Conservation (phyloP, 2,113 vertebrate genomes). For the Pristiophorus japonicus region DNA sequence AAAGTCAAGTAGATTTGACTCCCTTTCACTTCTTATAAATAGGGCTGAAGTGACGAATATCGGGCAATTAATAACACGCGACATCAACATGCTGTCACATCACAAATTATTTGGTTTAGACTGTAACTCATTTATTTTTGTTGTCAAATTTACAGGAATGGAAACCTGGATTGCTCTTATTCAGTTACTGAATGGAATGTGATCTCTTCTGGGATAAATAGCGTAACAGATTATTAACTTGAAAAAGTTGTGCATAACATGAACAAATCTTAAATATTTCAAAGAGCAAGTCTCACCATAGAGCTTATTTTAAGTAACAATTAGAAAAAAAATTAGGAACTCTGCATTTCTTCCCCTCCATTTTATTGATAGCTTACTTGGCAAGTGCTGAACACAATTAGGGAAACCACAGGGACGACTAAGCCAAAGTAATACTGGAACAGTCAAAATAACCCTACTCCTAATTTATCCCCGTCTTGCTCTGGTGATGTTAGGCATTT, state of each 20-base stretch:
- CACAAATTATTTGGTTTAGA: neutral
- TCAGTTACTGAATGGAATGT: neutral
- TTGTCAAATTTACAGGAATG: neutral
- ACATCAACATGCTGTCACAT: neutral
- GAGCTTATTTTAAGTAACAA: neutral
- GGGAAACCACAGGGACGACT: neutral
- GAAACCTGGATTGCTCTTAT: neutral
- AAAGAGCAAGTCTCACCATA: neutral
- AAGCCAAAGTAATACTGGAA: neutral
- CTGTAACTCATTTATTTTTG: too few relatives aligned
- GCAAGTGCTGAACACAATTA: neutral
- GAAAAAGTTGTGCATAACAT: neutral
- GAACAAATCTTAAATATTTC: neutral
- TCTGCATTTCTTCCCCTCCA: neutral
- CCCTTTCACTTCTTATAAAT: neutral
- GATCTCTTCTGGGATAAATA: neutral
- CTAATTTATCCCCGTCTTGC: neutral
- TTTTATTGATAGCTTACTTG: neutral
- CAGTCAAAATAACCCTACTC: neutral
- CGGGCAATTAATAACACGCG: neutral
- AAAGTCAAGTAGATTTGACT: neutral
- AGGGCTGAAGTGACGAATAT: neutral
- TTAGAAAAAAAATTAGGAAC: neutral
- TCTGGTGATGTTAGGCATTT: neutral
- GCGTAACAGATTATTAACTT: neutral